A percentile compares a stretch with the other conserved stretches of the same genome.
phyloP scores from a whole-genome alignment of 2,113 vertebrate species.

The Nicator chloris region DNA sequence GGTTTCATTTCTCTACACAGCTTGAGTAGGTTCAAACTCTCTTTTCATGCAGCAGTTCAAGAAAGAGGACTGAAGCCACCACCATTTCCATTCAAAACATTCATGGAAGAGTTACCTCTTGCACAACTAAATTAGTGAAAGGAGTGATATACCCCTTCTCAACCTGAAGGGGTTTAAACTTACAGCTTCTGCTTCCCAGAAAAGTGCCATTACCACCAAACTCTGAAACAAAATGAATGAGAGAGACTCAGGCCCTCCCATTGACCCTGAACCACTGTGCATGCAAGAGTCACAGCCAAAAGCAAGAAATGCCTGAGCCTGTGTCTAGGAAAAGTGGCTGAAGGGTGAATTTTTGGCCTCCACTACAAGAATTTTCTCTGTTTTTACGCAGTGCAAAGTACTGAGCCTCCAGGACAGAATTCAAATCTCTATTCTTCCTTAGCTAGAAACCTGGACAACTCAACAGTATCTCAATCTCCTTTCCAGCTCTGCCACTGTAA shows the following conservation, averaged over 20 bases:
- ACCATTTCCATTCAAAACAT: background rate
- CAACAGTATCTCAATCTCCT: background rate
- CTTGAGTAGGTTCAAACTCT: background rate
- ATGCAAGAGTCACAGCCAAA: background rate
- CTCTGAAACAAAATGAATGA: background rate
- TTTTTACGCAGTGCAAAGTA: background rate
- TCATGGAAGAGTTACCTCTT: background rate
- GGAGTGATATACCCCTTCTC: background rate
- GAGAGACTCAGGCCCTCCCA: background rate
- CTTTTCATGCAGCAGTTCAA: background rate
- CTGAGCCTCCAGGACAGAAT: background rate
- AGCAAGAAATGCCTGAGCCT: background rate
- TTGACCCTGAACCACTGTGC: background rate
- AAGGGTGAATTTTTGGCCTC: background rate
- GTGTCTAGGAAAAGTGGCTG: background rate
- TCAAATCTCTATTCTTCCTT: background rate
- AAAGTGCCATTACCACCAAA: background rate
- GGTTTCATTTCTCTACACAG: background rate
- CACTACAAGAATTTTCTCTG: background rate
- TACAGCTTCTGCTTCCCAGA: background rate
- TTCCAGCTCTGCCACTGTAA: background rate
- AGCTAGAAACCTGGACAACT: background rate
- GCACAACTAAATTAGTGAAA: background rate
- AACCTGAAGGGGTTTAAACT: background rate
- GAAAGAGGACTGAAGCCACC: background rate